Percentiles rank a stretch among this genome's conserved stretches.
Conservation (phyloP, 2,797 vertebrate species). For the Oreochromis mossambicus region DNA sequence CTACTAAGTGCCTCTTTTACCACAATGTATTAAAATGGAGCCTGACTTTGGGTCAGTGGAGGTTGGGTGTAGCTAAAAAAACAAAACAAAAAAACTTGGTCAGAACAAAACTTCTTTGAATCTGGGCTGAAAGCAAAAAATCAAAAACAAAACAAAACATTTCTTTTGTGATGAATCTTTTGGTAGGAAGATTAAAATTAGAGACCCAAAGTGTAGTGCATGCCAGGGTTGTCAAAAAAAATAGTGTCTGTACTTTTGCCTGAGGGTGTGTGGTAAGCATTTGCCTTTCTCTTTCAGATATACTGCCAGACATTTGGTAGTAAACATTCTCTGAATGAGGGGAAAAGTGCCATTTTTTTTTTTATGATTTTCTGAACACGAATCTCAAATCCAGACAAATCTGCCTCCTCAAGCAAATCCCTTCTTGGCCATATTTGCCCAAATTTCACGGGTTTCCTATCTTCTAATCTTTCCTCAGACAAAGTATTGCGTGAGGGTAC, state of each 20-base stretch:
- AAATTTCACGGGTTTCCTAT: constrained; percentile 6
- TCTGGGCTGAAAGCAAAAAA: constrained; percentile 50
- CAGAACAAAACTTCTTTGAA: constrained; percentile 31
- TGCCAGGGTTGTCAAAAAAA: constrained; percentile 59
- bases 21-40: constrained; percentile 76
- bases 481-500: constrained; percentile 30
- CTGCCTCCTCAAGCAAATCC: constrained; percentile 21
- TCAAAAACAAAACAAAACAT: not conserved
- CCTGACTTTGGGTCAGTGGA: constrained; percentile 27
- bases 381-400: not conserved
- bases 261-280: constrained; percentile 59
- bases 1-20: constrained; percentile 94
- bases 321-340: constrained; percentile 23
- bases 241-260: constrained; percentile 61
- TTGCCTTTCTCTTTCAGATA: constrained; percentile 71
- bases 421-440: constrained; percentile 41
- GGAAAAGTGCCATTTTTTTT: constrained; percentile 61
- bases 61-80: not conserved
- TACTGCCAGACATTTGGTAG: constrained; percentile 54
- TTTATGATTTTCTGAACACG: constrained; percentile 8
- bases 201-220: constrained; percentile 68
- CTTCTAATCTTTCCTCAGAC: constrained; percentile 19
- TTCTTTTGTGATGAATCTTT: constrained; percentile 43
- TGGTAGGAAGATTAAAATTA: constrained; percentile 48
- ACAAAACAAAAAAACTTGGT: not conserved